These are phyloP conservation scores for Atherinomorus stipes DNA, from an alignment of 2,113 vertebrate species.

Conservation along the genomic window DNA sequence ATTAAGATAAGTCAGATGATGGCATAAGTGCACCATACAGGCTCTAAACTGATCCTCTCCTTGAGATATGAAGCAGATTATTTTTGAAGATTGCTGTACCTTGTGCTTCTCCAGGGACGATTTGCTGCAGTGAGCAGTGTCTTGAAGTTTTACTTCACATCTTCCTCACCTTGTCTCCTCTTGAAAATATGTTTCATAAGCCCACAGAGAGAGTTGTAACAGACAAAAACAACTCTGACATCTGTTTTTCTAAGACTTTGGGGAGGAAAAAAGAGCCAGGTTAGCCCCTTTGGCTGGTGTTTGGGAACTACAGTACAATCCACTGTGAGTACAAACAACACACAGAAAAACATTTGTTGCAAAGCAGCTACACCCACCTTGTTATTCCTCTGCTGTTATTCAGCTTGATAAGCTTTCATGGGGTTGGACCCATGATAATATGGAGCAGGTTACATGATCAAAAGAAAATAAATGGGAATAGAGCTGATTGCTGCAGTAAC, in stretches of 20 bases:
- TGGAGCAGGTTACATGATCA: slow-evolving; percentile 20
- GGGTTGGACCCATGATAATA: too few relatives aligned
- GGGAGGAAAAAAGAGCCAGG: slow-evolving; percentile 6
- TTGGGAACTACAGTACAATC: neutral
- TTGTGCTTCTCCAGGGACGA: slow-evolving; percentile 1
- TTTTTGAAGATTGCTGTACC: too few relatives aligned
- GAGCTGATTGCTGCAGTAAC: slow-evolving; percentile 17
- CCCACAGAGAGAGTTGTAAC: too few relatives aligned
- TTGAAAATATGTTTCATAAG: too few relatives aligned
- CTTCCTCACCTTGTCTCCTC: too few relatives aligned
- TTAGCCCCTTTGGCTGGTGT: slow-evolving; percentile 7
- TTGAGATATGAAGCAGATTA: too few relatives aligned
- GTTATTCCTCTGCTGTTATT: too few relatives aligned
- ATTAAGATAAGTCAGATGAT: too few relatives aligned
- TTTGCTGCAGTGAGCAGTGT: slow-evolving; percentile 18
- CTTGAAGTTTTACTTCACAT: slow-evolving; percentile 12
- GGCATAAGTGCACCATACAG: too few relatives aligned
- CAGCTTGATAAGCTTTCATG: too few relatives aligned
- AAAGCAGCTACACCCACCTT: too few relatives aligned
- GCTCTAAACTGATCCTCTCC: too few relatives aligned
- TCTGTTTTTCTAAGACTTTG: slow-evolving; percentile 25
- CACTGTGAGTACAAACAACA: slow-evolving; percentile 17
- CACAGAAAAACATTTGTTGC: neutral
- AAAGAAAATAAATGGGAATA: slow-evolving; percentile 23
- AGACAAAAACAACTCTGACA: slow-evolving; percentile 12